Evolutionary conservation across 2,888 invertebrate genomes (phyloP).

Genomic region (Linnaemya tessellans): DNA sequence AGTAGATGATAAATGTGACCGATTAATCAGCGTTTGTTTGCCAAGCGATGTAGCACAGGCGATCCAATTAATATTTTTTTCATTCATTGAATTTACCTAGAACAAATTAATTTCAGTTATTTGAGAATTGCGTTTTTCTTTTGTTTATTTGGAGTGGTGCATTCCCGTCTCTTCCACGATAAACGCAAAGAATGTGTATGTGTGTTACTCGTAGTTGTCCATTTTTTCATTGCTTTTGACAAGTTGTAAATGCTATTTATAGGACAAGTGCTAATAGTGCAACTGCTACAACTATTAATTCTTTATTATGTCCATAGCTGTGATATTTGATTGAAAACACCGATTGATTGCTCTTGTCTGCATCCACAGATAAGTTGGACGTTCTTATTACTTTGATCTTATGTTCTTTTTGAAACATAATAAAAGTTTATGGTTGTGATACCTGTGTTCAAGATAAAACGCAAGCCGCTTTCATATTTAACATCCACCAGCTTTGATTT

Average conservation of each 20-base stretch:
- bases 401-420: slow-evolving; percentile 45
- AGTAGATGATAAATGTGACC: slow-evolving; percentile 43
- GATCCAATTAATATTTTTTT: slow-evolving; percentile 56
- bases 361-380: slow-evolving; percentile 5
- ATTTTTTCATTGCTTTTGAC: slow-evolving; percentile 61
- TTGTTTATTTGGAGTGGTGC: slow-evolving; percentile 25
- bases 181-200: slow-evolving; percentile 30
- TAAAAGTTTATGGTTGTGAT: slow-evolving; percentile 68
- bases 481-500: slow-evolving; percentile 47
- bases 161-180: background rate
- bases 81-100: background rate
- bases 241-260: slow-evolving; percentile 63
- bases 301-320: slow-evolving; percentile 18
- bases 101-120: slow-evolving; percentile 28
- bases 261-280: slow-evolving; percentile 70
- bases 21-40: slow-evolving; percentile 53
- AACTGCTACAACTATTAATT: slow-evolving; percentile 58
- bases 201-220: slow-evolving; percentile 49
- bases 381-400: slow-evolving; percentile 50
- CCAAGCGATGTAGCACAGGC: background rate
- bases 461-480: slow-evolving; percentile 56
- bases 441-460: slow-evolving; percentile 61
- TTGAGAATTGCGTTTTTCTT: slow-evolving; percentile 13
- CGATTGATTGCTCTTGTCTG: slow-evolving; percentile 57
- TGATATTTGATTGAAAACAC: slow-evolving; percentile 64